Percentiles rank a stretch among this genome's conserved stretches.
Conservation (phyloP, 2,888 invertebrate genomes). For the Cephonodes hylas region DNA sequence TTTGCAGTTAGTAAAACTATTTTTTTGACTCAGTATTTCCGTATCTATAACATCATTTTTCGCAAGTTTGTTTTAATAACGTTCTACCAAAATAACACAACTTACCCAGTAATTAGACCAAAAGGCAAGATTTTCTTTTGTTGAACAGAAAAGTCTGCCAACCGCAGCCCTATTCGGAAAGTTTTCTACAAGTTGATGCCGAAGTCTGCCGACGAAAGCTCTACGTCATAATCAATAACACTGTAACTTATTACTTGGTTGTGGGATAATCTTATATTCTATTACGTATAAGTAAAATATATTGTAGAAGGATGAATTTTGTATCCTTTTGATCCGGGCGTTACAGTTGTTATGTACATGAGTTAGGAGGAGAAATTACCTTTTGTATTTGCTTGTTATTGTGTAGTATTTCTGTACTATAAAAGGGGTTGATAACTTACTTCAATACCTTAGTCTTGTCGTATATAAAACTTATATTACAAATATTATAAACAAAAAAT, state of each 20-base stretch:
- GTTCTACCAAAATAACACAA: no score
- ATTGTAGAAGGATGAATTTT: not conserved
- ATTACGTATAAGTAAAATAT: not conserved
- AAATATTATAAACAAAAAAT: no score
- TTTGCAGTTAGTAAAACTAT: no score
- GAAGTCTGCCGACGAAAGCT: not conserved
- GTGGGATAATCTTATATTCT: not conserved
- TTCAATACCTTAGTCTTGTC: no score
- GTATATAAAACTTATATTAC: no score
- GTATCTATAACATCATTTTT: no score
- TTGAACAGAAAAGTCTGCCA: not conserved
- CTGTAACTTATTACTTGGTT: not conserved
- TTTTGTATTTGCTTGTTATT: no score
- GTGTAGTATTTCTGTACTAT: no score
- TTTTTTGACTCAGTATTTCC: no score
- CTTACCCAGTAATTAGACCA: not conserved
- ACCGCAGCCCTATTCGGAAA: not conserved
- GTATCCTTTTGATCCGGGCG: not conserved
- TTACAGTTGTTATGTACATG: not conserved
- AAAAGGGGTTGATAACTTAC: no score
- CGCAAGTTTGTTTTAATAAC: no score
- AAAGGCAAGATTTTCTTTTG: not conserved
- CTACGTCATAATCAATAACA: slow-evolving; percentile 2
- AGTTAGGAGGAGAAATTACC: not conserved
- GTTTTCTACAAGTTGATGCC: not conserved